These are phyloP conservation scores for Sorex maritimensis DNA, from an alignment of 2,797 vertebrate genomes.

Conservation along the genomic window DNA sequence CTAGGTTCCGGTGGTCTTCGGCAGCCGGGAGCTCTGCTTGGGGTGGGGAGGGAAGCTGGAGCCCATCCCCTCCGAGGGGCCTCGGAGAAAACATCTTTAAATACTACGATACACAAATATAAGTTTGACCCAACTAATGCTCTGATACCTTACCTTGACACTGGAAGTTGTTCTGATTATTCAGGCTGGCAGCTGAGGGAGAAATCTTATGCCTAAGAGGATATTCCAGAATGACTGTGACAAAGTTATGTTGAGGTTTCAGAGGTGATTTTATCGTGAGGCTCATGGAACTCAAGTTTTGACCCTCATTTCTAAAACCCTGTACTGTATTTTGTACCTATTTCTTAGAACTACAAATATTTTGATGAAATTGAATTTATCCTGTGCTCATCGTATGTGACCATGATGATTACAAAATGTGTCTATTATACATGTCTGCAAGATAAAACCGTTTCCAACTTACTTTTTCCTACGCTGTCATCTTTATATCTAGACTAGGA, in stretches of 20 bases:
- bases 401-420: neutral
- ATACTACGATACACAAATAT: neutral
- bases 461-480: neutral
- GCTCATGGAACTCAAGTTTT: neutral
- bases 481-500: neutral
- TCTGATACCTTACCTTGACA: neutral
- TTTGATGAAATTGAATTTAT: neutral
- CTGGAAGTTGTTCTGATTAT: too few species aligned
- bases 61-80: too few species aligned
- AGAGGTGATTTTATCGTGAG: neutral
- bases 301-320: neutral
- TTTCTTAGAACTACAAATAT: slow-evolving; percentile 17
- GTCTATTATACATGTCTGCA: neutral
- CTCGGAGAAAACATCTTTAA: neutral
- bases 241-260: neutral
- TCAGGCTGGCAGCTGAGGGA: neutral
- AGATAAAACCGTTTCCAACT: neutral
- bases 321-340: neutral
- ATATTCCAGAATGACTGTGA: neutral
- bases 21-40: too few species aligned
- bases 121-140: neutral
- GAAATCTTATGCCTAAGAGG: neutral
- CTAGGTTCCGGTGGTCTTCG: too few species aligned
- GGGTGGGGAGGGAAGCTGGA: too few species aligned
- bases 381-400: neutral